Evolutionary conservation across 2,113 vertebrate species (phyloP).

Genomic region (Orycteropus afer): DNA sequence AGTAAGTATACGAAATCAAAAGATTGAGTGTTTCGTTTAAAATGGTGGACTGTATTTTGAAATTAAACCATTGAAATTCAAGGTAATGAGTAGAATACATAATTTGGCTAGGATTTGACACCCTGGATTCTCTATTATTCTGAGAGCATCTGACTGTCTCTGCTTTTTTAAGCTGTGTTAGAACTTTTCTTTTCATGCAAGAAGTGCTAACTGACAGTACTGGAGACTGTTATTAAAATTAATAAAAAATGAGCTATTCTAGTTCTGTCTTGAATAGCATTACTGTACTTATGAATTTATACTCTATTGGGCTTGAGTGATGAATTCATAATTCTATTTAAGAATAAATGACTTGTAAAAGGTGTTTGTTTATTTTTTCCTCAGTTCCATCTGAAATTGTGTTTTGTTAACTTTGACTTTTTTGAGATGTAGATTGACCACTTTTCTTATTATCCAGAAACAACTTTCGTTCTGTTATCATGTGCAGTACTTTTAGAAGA

Average conservation of each 20-base stretch:
- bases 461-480: neutral
- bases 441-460: slow-evolving; percentile 1
- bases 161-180: neutral
- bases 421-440: neutral
- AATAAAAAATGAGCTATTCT: neutral
- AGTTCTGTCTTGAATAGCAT: neutral
- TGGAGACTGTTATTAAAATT: neutral
- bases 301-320: neutral
- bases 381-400: neutral
- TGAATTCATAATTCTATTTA: neutral
- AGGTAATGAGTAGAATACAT: neutral
- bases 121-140: neutral
- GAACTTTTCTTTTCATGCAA: neutral
- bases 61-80: neutral
- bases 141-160: neutral
- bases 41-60: neutral
- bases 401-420: neutral
- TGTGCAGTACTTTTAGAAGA: slow-evolving; percentile 11
- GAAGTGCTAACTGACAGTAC: neutral
- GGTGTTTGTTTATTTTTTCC: neutral
- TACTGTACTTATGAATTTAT: neutral
- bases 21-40: neutral
- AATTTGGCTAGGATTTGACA: slow-evolving; percentile 2
- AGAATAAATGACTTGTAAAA: neutral
- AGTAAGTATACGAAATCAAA: neutral